These are phyloP conservation scores for Listronotus bonariensis DNA, from an alignment of 1,140 invertebrate species.

Conservation along the genomic window DNA sequence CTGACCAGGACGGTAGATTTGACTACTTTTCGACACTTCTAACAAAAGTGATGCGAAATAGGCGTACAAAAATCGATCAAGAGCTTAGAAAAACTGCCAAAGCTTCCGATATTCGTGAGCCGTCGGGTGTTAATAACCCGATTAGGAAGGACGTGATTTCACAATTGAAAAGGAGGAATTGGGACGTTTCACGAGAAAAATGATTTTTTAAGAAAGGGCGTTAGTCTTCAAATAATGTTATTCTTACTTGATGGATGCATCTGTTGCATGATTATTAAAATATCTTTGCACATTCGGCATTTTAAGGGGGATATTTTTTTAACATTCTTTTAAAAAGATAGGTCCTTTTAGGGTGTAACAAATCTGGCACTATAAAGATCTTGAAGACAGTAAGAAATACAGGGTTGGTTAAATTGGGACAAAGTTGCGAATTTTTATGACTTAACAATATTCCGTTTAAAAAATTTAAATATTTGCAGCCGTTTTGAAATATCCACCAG, in stretches of 20 bases:
- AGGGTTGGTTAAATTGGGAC: too few species aligned
- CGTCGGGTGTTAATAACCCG: conserved; percentile 35
- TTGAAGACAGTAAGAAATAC: too few species aligned
- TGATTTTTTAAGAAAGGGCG: conserved; percentile 31
- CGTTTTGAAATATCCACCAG: too few species aligned
- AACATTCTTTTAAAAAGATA: too few species aligned
- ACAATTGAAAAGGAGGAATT: conserved; percentile 32
- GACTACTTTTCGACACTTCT: conserved; percentile 15
- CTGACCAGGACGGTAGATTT: background rate
- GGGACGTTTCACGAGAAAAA: conserved; percentile 31
- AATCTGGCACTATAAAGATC: too few species aligned
- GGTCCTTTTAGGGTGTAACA: too few species aligned
- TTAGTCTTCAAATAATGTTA: conserved; percentile 32
- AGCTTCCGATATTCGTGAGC: conserved; percentile 35
- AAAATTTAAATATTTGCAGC: too few species aligned
- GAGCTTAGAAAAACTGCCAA: conserved; percentile 36
- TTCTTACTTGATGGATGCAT: conserved; percentile 23
- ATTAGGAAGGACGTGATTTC: conserved; percentile 32
- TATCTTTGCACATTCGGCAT: background rate
- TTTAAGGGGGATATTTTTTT: too few species aligned
- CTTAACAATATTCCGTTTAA: too few species aligned
- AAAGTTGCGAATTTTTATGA: too few species aligned
- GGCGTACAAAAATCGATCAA: conserved; percentile 32
- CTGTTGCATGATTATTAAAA: conserved; percentile 25
- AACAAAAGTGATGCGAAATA: conserved; percentile 19